These are phyloP conservation scores for Drosophila auraria DNA, from an alignment of 1,140 invertebrate genomes.

Conservation along the genomic window DNA sequence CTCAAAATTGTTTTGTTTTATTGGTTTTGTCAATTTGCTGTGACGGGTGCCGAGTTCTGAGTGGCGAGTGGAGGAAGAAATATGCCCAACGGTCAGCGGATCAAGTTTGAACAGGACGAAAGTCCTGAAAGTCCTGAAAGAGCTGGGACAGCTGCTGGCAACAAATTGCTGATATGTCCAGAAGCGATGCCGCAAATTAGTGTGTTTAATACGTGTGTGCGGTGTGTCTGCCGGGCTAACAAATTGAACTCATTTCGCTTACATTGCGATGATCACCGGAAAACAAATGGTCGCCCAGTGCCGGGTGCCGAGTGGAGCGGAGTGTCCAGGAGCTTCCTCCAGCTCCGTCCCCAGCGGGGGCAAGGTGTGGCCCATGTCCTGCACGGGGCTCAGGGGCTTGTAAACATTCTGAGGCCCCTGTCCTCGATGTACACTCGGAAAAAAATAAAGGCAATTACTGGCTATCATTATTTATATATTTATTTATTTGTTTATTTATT, in stretches of 20 bases:
- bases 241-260: slow-evolving; percentile 80
- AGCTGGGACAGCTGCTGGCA: slow-evolving; percentile 68
- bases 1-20: slow-evolving; percentile 63
- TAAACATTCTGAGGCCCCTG: slow-evolving; percentile 5
- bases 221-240: slow-evolving; percentile 60
- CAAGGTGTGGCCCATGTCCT: slow-evolving; percentile 30
- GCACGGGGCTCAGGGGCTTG: slow-evolving; percentile 13
- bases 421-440: not conserved
- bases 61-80: slow-evolving; percentile 14
- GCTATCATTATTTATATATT: too few species aligned
- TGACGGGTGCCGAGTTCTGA: slow-evolving; percentile 45
- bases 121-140: slow-evolving; percentile 19
- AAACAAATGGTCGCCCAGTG: slow-evolving; percentile 68
- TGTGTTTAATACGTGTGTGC: slow-evolving; percentile 72
- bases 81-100: slow-evolving; percentile 46
- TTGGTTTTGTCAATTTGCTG: slow-evolving; percentile 69
- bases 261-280: slow-evolving; percentile 77
- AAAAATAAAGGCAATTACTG: not conserved
- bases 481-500: too few species aligned
- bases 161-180: slow-evolving; percentile 82
- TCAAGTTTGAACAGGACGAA: slow-evolving; percentile 46
- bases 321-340: not conserved
- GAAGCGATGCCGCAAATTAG: slow-evolving; percentile 84
- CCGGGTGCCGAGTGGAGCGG: slow-evolving; percentile 17
- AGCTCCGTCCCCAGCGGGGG: not conserved